Percentiles rank a stretch among this genome's conserved stretches.
Conservation (phyloP, 2,113 vertebrate genomes). For the Hyaena hyaena region DNA sequence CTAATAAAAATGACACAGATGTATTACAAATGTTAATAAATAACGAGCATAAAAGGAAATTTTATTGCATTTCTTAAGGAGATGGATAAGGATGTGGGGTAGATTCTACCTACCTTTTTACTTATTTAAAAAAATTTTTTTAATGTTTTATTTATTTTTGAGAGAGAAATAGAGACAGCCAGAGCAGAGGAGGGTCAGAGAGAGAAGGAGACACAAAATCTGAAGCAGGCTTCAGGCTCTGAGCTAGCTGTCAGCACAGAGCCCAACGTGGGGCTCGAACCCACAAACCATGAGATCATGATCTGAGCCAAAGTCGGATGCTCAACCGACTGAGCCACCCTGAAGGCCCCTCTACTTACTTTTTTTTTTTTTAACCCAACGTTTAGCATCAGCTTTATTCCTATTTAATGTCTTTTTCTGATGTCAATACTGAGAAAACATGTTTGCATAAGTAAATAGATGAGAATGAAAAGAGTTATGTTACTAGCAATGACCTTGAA, state of each 20-base stretch:
- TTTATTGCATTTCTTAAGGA: neutral
- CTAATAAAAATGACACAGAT: neutral
- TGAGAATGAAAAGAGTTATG: neutral
- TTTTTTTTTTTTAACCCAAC: neutral
- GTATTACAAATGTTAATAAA: conserved; percentile 17
- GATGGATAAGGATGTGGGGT: neutral
- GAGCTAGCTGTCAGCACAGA: no score
- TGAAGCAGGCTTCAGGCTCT: no score
- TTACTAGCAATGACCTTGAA: neutral
- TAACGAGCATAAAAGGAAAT: conserved; percentile 1
- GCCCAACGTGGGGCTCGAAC: no score
- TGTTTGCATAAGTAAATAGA: neutral
- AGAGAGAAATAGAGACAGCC: no score
- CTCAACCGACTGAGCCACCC: no score
- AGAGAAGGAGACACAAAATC: no score
- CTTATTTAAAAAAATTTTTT: no score
- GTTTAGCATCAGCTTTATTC: neutral
- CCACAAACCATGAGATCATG: no score
- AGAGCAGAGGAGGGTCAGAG: no score
- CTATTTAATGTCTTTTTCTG: neutral
- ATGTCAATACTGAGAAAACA: neutral
- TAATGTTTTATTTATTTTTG: no score
- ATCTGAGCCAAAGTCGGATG: no score
- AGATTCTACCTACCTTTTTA: neutral
- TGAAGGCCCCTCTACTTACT: neutral